phyloP scores from a whole-genome alignment of 2,888 invertebrate species.

The Tolmerus cingulatus region DNA sequence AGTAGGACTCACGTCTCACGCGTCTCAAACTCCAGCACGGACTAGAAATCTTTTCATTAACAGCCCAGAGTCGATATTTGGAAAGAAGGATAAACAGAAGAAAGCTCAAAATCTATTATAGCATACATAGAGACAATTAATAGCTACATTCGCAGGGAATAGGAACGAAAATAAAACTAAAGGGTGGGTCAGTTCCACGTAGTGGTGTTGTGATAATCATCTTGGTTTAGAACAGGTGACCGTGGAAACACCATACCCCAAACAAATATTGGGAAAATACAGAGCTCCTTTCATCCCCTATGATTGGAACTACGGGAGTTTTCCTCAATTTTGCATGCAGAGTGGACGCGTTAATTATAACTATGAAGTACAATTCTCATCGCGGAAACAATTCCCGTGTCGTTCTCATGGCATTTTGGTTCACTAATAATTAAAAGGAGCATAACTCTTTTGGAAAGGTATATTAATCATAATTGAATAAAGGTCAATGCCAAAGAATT shows the following conservation, averaged over 20 bases:
- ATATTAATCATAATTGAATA: background rate
- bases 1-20: background rate
- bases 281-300: background rate
- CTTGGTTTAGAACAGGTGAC: conserved; percentile 39
- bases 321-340: background rate
- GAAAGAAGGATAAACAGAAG: background rate
- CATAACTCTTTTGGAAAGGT: background rate
- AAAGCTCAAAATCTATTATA: background rate
- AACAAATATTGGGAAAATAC: conserved; percentile 44
- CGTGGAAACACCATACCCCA: conserved; percentile 45
- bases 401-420: background rate
- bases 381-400: background rate
- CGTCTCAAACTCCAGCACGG: background rate
- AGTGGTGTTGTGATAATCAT: conserved; percentile 41
- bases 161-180: conserved; percentile 1
- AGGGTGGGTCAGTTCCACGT: conserved; percentile 8
- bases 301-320: conserved; percentile 8
- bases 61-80: background rate
- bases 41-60: background rate
- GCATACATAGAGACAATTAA: conserved; percentile 8
- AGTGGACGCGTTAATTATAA: background rate
- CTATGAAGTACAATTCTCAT: background rate
- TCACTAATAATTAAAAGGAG: background rate
- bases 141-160: background rate
- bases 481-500: background rate